These are phyloP conservation scores for Berghia stephanieae DNA, from an alignment of 1,140 invertebrate species.

Conservation along the genomic window DNA sequence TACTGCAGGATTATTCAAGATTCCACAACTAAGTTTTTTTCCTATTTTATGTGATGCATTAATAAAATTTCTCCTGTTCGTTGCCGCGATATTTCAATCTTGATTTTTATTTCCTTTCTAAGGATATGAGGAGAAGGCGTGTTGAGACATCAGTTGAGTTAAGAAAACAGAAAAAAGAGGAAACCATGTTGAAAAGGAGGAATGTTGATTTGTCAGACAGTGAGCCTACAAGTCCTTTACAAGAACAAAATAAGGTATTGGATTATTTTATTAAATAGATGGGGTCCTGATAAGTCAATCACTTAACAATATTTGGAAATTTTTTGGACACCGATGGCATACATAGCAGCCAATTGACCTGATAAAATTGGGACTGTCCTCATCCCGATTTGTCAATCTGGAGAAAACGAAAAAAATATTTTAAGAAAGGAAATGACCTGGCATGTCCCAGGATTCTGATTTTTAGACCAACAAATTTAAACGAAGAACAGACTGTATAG, in stretches of 20 bases:
- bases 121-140: constrained; percentile 84
- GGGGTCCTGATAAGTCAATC: neutral
- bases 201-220: constrained; percentile 76
- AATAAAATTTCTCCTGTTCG: neutral
- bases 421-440: too few relatives aligned
- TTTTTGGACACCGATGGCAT: neutral
- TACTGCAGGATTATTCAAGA: too few relatives aligned
- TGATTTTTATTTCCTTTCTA: neutral
- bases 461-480: too few relatives aligned
- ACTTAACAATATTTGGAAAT: neutral
- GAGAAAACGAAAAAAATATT: too few relatives aligned
- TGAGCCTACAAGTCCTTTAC: constrained; percentile 57
- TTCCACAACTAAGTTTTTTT: too few relatives aligned
- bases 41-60: too few relatives aligned
- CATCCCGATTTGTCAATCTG: too few relatives aligned
- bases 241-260: constrained; percentile 58
- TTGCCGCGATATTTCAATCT: neutral
- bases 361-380: too few relatives aligned
- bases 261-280: too few relatives aligned
- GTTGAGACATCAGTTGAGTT: constrained; percentile 96
- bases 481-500: too few relatives aligned
- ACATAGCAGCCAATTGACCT: neutral
- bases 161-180: constrained; percentile 96
- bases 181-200: constrained; percentile 92
- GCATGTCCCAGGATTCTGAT: too few relatives aligned